Conservation (phyloP, 2,888 invertebrate genomes). For the Drosophila niveifrons region DNA sequence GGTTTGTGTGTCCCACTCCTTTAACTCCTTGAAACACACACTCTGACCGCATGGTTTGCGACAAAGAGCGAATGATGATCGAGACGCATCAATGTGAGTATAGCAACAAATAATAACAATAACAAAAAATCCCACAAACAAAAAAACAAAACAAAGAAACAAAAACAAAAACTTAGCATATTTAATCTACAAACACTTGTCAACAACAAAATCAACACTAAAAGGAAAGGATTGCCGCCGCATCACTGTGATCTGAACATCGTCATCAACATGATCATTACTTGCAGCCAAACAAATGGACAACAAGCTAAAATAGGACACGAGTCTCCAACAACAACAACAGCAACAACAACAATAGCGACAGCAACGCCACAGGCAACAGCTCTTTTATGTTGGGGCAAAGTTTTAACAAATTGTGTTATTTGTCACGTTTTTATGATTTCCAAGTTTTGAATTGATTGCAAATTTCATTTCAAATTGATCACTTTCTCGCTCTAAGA, state of each 20-base stretch:
- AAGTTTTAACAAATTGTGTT: conserved; percentile 1
- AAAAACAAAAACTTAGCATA: conserved; percentile 42
- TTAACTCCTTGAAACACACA: conserved; percentile 69
- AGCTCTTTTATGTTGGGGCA: background rate
- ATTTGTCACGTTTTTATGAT: conserved; percentile 3
- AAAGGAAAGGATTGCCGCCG: background rate
- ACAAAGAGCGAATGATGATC: conserved; percentile 69
- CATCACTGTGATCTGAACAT: conserved; percentile 31
- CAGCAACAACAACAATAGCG: background rate
- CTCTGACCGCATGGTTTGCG: conserved; percentile 69
- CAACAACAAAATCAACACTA: conserved; percentile 27
- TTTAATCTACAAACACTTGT: conserved; percentile 50
- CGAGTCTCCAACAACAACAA: background rate
- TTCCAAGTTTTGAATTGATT: conserved; percentile 19
- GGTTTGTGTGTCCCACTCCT: conserved; percentile 64
- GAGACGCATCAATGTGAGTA: conserved; percentile 78
- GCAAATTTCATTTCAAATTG: conserved; percentile 19
- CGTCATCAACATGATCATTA: no score
- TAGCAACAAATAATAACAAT: conserved; percentile 64
- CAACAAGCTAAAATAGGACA: background rate
- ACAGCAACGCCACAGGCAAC: background rate
- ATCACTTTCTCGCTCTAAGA: background rate
- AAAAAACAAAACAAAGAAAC: conserved; percentile 29
- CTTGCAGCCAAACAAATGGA: background rate
- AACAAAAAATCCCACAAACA: conserved; percentile 12